Conservation (phyloP, 2,113 vertebrate species). For the Semicossyphus pulcher region DNA sequence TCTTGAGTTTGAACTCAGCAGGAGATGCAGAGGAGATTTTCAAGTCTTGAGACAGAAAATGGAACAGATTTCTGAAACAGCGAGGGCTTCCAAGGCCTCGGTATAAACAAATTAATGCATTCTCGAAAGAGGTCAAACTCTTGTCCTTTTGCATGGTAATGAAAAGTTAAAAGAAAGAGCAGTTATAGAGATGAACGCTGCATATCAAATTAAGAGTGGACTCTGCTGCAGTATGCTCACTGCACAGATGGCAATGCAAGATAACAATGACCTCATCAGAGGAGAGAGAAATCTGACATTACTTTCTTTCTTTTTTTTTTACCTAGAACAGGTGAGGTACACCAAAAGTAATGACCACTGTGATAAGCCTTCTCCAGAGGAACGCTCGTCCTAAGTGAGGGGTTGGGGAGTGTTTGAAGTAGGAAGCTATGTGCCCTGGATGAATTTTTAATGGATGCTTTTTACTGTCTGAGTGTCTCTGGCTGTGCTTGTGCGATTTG, state of each 20-base stretch:
- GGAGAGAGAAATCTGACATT: slow-evolving; percentile 23
- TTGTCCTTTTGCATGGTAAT: slow-evolving; percentile 40
- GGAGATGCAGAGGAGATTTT: slow-evolving; percentile 33
- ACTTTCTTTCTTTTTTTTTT: slow-evolving; percentile 10
- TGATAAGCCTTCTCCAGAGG: slow-evolving; percentile 64
- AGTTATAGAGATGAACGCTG: slow-evolving; percentile 8
- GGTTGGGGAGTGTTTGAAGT: slow-evolving; percentile 74
- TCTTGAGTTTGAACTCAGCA: slow-evolving; percentile 51
- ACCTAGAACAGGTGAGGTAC: slow-evolving; percentile 55
- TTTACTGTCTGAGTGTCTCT: slow-evolving; percentile 82
- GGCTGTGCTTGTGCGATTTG: slow-evolving; percentile 77
- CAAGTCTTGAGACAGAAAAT: slow-evolving; percentile 42
- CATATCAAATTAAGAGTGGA: slow-evolving; percentile 31
- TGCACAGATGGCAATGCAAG: slow-evolving; percentile 52
- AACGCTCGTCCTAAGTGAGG: slow-evolving; percentile 68
- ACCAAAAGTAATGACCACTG: slow-evolving; percentile 59
- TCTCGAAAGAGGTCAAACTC: slow-evolving; percentile 35
- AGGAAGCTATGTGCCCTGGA: slow-evolving; percentile 64
- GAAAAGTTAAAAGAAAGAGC: slow-evolving; percentile 35
- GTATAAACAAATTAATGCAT: slow-evolving; percentile 55
- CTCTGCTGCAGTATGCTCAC: slow-evolving; percentile 14
- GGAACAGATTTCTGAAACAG: slow-evolving; percentile 38
- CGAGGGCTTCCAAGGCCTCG: not conserved
- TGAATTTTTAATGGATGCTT: slow-evolving; percentile 84
- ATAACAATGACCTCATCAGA: slow-evolving; percentile 58